Percentiles rank a stretch among this genome's conserved stretches.
Evolutionary conservation across 2,797 vertebrate species (phyloP).

Genomic region (Orestias chungarensis): DNA sequence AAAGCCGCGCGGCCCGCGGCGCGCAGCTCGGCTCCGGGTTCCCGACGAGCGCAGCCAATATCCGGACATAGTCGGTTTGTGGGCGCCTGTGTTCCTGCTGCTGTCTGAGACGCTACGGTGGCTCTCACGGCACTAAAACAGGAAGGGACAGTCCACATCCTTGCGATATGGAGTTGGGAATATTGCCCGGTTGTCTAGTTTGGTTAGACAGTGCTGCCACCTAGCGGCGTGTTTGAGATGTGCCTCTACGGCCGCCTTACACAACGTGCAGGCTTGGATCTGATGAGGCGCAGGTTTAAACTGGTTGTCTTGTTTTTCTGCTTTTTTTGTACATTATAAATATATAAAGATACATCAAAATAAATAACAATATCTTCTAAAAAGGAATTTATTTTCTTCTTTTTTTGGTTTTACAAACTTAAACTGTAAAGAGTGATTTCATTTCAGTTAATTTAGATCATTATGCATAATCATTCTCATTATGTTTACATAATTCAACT

Average conservation of each 20-base stretch:
- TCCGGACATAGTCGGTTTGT: conserved; percentile 78
- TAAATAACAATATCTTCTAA: background rate
- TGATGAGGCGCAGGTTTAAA: too few relatives aligned
- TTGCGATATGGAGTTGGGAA: conserved; percentile 75
- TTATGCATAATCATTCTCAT: too few relatives aligned
- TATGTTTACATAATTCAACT: too few relatives aligned
- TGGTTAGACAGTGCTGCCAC: conserved; percentile 71
- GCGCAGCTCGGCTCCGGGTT: conserved; percentile 62
- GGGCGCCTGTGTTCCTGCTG: conserved; percentile 74
- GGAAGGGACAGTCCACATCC: conserved; percentile 86
- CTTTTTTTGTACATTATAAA: background rate
- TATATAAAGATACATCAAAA: background rate
- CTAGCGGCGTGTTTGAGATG: conserved; percentile 66
- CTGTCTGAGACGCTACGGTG: conserved; percentile 74
- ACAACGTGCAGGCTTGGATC: too few relatives aligned
- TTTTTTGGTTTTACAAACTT: background rate
- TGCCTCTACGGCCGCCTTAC: conserved; percentile 4
- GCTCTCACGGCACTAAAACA: conserved; percentile 82
- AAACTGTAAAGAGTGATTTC: background rate
- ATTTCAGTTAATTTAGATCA: background rate
- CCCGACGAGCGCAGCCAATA: conserved; percentile 46
- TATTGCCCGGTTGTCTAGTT: conserved; percentile 67
- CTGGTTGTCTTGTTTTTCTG: background rate
- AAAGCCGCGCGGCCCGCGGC: conserved; percentile 42
- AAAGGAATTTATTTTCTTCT: background rate